A percentile compares a stretch with the other conserved stretches of the same genome.
Evolutionary conservation across 2,113 vertebrate species (phyloP).

Genomic region (Oncorhynchus masou): DNA sequence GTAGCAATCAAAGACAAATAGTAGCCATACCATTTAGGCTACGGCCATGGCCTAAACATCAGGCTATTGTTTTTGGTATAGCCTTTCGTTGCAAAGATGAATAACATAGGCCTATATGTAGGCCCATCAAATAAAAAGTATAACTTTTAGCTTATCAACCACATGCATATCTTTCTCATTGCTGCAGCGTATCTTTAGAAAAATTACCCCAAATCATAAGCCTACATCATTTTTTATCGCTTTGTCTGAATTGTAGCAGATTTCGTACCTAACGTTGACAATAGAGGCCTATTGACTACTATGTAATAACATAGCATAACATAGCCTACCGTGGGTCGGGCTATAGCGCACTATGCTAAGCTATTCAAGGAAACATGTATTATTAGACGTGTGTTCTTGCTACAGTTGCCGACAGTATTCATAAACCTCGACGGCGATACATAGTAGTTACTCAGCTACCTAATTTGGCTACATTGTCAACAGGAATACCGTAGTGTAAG

Average conservation of each 20-base stretch:
- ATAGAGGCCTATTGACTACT: not conserved
- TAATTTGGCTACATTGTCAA: not conserved
- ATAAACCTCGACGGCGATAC: not conserved
- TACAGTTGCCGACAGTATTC: not conserved
- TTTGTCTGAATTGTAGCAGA: too few relatives aligned
- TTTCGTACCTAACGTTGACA: not conserved
- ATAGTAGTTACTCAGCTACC: not conserved
- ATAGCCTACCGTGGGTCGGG: not conserved
- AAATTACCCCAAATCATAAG: not conserved
- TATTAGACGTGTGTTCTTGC: not conserved
- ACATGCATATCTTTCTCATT: not conserved
- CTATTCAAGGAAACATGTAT: not conserved
- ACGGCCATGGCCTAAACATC: too few relatives aligned
- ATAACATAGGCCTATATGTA: too few relatives aligned
- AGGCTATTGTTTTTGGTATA: too few relatives aligned
- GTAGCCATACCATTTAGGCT: too few relatives aligned
- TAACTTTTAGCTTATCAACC: too few relatives aligned
- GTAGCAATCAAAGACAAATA: too few relatives aligned
- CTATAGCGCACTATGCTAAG: slow-evolving; percentile 1
- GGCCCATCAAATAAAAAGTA: not conserved
- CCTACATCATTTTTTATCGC: not conserved
- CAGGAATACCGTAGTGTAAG: slow-evolving; percentile 4
- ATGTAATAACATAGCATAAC: not conserved
- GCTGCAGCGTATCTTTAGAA: not conserved
- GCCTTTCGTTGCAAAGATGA: too few relatives aligned